Evolutionary conservation across 2,797 vertebrate genomes (phyloP).

Genomic region (Clarias laeviceps): DNA sequence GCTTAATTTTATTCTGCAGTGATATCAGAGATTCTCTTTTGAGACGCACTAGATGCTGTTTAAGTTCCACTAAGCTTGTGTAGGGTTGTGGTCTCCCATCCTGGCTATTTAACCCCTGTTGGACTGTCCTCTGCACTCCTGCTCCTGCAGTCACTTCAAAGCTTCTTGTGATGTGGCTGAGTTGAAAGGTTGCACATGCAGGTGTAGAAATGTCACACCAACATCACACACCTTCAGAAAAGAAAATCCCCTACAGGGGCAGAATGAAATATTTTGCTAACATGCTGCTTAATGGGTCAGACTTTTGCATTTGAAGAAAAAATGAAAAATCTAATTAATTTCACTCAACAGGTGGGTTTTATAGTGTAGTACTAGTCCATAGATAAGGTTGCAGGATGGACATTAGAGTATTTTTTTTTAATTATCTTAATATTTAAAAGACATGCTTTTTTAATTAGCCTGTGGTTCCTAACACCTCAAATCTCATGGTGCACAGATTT

Average conservation of each 20-base stretch:
- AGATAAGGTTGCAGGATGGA: background rate
- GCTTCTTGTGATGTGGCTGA: constrained; percentile 71
- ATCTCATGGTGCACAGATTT: background rate
- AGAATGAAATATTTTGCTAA: constrained; percentile 28
- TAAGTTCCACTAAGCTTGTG: background rate
- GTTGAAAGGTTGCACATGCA: constrained; percentile 63
- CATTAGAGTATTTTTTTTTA: background rate
- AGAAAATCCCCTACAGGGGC: background rate
- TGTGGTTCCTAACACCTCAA: no score
- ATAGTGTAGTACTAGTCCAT: background rate
- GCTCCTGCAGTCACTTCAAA: constrained; percentile 62
- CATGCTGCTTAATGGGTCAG: background rate
- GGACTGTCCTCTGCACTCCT: background rate
- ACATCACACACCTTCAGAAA: constrained; percentile 58
- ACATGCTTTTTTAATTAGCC: background rate
- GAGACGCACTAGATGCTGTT: background rate
- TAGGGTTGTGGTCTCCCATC: background rate
- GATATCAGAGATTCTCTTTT: background rate
- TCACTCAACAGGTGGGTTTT: background rate
- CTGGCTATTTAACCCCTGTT: constrained; percentile 54
- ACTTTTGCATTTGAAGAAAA: background rate
- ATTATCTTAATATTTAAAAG: background rate
- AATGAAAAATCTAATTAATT: background rate
- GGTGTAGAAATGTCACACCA: constrained; percentile 76
- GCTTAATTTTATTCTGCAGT: background rate